phyloP scores from a whole-genome alignment of 2,888 invertebrate species.

The Ctena decussata region DNA sequence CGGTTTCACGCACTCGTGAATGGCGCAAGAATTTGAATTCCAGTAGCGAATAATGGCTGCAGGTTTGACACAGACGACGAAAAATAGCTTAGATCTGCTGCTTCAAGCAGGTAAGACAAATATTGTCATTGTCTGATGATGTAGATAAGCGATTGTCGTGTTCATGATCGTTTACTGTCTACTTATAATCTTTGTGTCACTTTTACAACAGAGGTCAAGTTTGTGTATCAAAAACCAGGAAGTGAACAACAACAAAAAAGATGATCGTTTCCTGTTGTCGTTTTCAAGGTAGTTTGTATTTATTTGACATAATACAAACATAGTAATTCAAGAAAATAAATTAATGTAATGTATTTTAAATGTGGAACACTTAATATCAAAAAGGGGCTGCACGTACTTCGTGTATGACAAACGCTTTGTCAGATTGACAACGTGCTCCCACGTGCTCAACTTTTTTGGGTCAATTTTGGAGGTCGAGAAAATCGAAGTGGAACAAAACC shows the following conservation, averaged over 20 bases:
- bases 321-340: too few species aligned
- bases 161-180: not conserved
- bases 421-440: not conserved
- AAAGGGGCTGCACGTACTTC: too few species aligned
- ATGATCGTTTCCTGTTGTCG: conserved; percentile 73
- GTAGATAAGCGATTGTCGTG: not conserved
- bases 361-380: too few species aligned
- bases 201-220: conserved; percentile 5
- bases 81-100: conserved; percentile 77
- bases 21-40: conserved; percentile 70
- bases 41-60: conserved; percentile 68
- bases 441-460: not conserved
- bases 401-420: too few species aligned
- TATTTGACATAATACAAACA: too few species aligned
- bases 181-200: not conserved
- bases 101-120: conserved; percentile 78
- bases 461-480: not conserved
- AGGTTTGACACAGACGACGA: conserved; percentile 59
- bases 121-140: not conserved
- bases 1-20: conserved; percentile 67
- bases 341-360: too few species aligned
- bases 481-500: not conserved
- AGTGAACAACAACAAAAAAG: conserved; percentile 73
- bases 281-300: not conserved
- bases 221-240: conserved; percentile 73